Conservation (phyloP, 2,113 vertebrate genomes). For the Notarius lentiginosus region DNA sequence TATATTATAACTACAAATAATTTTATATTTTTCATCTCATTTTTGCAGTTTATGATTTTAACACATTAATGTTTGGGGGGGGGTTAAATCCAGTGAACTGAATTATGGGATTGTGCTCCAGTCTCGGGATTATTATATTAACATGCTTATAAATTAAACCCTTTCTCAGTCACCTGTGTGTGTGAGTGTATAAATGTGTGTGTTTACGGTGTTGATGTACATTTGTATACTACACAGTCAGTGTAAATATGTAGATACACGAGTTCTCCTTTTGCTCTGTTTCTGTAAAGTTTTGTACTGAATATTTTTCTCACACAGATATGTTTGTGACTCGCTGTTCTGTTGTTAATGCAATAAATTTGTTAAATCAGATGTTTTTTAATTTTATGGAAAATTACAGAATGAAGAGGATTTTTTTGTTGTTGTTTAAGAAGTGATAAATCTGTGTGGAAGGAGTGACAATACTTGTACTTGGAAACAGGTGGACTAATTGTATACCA, state of each 20-base stretch:
- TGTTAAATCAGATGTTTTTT: neutral
- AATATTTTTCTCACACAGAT: constrained; percentile 50
- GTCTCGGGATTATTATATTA: neutral
- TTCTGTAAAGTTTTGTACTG: constrained; percentile 70
- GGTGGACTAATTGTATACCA: neutral
- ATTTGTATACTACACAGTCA: constrained; percentile 69
- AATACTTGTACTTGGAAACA: neutral
- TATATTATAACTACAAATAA: too few species aligned
- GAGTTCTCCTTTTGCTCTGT: constrained; percentile 64
- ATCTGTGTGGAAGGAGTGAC: neutral
- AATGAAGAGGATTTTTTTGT: neutral
- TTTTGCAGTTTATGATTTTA: neutral
- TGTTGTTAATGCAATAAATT: neutral
- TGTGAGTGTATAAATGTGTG: neutral
- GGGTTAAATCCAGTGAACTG: neutral
- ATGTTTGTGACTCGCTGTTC: neutral
- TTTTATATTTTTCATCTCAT: neutral
- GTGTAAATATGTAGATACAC: constrained; percentile 76
- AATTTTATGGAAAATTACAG: neutral
- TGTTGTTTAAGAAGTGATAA: too few species aligned
- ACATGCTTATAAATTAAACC: neutral
- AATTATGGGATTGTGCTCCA: neutral
- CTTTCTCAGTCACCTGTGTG: neutral
- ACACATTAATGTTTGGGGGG: neutral
- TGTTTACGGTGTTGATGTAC: constrained; percentile 51